These are phyloP conservation scores for Macropus fuliginosus DNA, from an alignment of 2,797 vertebrate genomes.

Conservation along the genomic window DNA sequence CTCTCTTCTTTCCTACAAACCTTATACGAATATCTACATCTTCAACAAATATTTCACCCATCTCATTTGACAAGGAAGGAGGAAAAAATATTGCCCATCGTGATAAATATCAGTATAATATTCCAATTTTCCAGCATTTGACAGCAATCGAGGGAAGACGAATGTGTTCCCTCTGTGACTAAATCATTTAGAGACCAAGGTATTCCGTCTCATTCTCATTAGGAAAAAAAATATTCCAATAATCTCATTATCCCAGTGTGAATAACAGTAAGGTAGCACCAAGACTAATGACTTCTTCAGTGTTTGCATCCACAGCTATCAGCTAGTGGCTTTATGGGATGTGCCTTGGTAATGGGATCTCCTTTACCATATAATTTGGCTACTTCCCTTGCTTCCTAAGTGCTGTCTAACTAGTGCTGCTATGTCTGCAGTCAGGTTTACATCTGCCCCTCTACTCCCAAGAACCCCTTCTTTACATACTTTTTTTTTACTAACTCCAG, in stretches of 20 bases:
- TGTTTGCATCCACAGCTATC: slow-evolving; percentile 78
- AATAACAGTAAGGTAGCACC: slow-evolving; percentile 89
- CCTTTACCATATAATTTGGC: background rate
- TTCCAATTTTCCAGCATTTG: slow-evolving; percentile 90
- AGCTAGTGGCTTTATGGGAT: slow-evolving; percentile 84
- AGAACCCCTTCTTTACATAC: slow-evolving; percentile 77
- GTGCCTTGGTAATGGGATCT: slow-evolving; percentile 46
- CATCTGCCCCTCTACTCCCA: slow-evolving; percentile 27
- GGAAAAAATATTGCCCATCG: slow-evolving; percentile 87
- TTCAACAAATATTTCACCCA: slow-evolving; percentile 73
- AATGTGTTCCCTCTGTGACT: slow-evolving; percentile 92
- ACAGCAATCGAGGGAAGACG: slow-evolving; percentile 94
- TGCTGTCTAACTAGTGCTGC: background rate
- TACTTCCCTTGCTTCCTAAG: background rate
- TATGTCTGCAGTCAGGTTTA: slow-evolving; percentile 45
- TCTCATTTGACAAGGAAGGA: slow-evolving; percentile 81
- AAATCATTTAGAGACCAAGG: slow-evolving; percentile 90
- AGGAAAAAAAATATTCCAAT: slow-evolving; percentile 91
- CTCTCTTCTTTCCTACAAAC: slow-evolving; percentile 62
- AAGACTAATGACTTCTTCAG: slow-evolving; percentile 89
- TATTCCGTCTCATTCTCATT: slow-evolving; percentile 95
- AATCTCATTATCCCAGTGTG: slow-evolving; percentile 92
- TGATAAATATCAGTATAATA: slow-evolving; percentile 92
- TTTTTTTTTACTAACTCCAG: slow-evolving; percentile 82
- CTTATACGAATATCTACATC: slow-evolving; percentile 39